Evolutionary conservation across 2,888 invertebrate species (phyloP).

Genomic region (Lepidochrysops patricia): DNA sequence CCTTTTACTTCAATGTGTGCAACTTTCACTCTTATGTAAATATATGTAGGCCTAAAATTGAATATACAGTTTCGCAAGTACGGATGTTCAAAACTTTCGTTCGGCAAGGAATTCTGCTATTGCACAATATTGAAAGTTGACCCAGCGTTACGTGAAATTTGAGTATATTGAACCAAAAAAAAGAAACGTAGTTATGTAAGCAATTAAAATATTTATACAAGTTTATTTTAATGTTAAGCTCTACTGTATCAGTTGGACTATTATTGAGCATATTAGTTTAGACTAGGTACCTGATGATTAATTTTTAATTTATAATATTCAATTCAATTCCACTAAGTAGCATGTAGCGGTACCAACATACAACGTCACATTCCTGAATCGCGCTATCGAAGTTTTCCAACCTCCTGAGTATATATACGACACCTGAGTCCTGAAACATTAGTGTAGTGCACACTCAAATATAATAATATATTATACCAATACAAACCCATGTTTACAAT

Average conservation of each 20-base stretch:
- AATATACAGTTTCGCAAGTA: constrained; percentile 25
- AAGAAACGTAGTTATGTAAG: neutral
- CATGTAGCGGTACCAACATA: too few species aligned
- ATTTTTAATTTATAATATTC: too few species aligned
- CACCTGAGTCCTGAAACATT: too few species aligned
- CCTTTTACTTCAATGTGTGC: neutral
- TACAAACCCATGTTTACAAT: too few species aligned
- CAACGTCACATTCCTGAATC: too few species aligned
- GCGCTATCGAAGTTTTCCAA: too few species aligned
- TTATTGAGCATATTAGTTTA: too few species aligned
- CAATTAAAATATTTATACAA: neutral
- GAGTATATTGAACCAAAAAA: constrained; percentile 3
- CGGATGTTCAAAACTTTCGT: constrained; percentile 31
- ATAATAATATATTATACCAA: too few species aligned
- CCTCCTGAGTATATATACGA: too few species aligned
- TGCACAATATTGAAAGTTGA: constrained; percentile 28
- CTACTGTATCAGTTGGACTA: neutral
- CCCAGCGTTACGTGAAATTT: constrained; percentile 15
- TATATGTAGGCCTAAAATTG: constrained; percentile 27
- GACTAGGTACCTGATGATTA: too few species aligned
- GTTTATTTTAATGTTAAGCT: neutral
- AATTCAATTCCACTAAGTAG: too few species aligned
- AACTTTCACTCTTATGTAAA: constrained; percentile 30
- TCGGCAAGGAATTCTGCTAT: constrained; percentile 29
- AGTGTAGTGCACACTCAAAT: too few species aligned